phyloP scores from a whole-genome alignment of 2,888 invertebrate species.

The Clivina fossor region DNA sequence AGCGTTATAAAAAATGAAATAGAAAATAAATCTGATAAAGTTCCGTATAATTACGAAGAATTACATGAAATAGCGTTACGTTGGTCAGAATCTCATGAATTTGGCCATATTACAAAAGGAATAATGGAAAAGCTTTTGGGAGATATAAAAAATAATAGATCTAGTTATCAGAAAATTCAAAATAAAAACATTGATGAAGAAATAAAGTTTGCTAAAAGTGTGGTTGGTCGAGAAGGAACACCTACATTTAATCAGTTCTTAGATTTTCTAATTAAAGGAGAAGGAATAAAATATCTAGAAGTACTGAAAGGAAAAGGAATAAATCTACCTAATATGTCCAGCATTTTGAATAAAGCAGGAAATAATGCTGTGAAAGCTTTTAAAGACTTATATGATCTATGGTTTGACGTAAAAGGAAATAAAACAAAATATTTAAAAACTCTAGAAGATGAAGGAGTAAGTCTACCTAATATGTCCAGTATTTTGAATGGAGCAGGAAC shows the following conservation, averaged over 20 bases:
- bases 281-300: conserved; percentile 42
- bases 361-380: conserved; percentile 19
- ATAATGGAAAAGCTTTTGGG: conserved; percentile 33
- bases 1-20: conserved; percentile 42
- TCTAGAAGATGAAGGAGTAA: conserved; percentile 13
- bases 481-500: conserved; percentile 41
- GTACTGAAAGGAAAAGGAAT: conserved; percentile 35
- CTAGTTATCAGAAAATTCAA: conserved; percentile 22
- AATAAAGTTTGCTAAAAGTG: conserved; percentile 46
- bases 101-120: conserved; percentile 29
- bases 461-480: conserved; percentile 39
- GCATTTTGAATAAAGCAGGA: conserved; percentile 23
- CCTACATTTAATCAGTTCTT: conserved; percentile 47
- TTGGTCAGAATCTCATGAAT: conserved; percentile 44
- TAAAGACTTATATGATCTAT: conserved; percentile 32
- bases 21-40: conserved; percentile 34
- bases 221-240: conserved; percentile 46
- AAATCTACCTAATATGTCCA: conserved; percentile 29
- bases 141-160: conserved; percentile 25
- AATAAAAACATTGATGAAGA: conserved; percentile 36
- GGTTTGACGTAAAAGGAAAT: conserved; percentile 35
- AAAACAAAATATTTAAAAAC: conserved; percentile 33
- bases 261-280: conserved; percentile 46
- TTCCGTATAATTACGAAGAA: conserved; percentile 43
- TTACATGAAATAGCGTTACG: conserved; percentile 45